Evolutionary conservation across 2,888 invertebrate species (phyloP), one percentile per base, ranked within the genome.

Genomic region (Hydroisotoma schaefferi): DNA sequence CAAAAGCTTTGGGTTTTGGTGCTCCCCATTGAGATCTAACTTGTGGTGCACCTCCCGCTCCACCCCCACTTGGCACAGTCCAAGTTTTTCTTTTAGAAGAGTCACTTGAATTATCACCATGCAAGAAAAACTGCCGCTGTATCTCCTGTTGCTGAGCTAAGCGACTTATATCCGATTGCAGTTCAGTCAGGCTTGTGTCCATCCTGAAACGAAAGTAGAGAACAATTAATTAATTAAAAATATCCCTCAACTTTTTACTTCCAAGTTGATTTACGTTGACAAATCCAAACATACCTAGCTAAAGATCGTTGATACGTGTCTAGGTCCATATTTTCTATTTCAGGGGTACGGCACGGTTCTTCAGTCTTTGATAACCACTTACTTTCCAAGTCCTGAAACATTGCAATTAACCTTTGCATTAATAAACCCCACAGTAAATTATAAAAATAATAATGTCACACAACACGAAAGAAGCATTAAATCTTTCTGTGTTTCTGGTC

Each of bases 91-190:
- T 52, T 56, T 70, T 70, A 27, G 60, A 63, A 52, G 68, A 67
- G 28, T 71, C 69, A 61, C 57, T 56, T 29, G 37, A 55, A 26
- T 57, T 38, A 59, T 70, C 71, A 40, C 68, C 71, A 63, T 72
- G 73, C 12, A 73, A 59, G 57, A 72, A 73, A 57, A 72, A 72
- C 51, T 72, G 72, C 44, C 65, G 61, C 76, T 84, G 86, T 73
- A 87, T 85, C 78, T 87, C 87, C 77, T 83, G 85, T 76, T 88
- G 88, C 75, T 92, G 90, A 63, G 91, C 87, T 71, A 95, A 82
- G 73, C 90, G 84, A 79, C 92, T 90, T 76, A 95, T 93, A 79
- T 95, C 94, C 69, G 87, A 87, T 80, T 94, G 94, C 75, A 95
- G 87, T 80, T 94, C 94, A 77, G 89, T 88, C 75, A 95, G 85